Evolutionary conservation across 35 echinoderm and acorn worm genomes (phyloP), one percentile per base, ranked within the genome.

Genomic region (Ophioderma brevispina): DNA sequence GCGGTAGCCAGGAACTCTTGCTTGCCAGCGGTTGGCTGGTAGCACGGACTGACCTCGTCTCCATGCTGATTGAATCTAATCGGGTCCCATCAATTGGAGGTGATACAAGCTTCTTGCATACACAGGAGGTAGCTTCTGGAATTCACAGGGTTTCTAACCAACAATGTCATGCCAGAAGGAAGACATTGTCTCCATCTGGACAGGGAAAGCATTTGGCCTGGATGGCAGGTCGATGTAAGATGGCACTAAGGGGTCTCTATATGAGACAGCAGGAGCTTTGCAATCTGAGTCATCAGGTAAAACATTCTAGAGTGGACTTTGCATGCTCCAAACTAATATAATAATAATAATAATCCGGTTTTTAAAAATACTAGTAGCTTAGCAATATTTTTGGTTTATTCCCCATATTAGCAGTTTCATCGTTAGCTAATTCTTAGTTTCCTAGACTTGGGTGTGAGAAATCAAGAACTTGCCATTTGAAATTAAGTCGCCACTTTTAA

Each of bases 21-120:
- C 75, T 91, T 5, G 90, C 90, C 0, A 38, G 15, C 19, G 81
- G 81, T 38, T 91, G 90, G 90, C 82, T 91, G 19, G 36, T 91
- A 1, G 90, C 90, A 75, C 78, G 59, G 36, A 85, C 75, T 21
- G 34, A 80, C 38, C 31, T 91, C 36, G 4, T 91, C 30, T 36
- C 23, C 19, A 40, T 85, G 11, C 81, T 43, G 3, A 39, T 59
- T 59, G 35, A 33, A 25, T 41, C 46, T 63, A 33, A 38, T 40
- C 31, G 28, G 31, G 50, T 37, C 35, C 33, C 0, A 43, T 32
- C 37, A 36, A 31, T 34, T 64, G 13, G 82, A 85, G 52, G 82
- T 37, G 82, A 36, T 85, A 31, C 31, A 8, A 0, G 31, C 14
- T 50, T 31, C 15, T 36, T 63, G 42, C 46, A 85, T 28, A 33